Percentiles rank a stretch among this genome's conserved stretches.
Conservation (phyloP, 2,888 invertebrate genomes). For the Argynnis bischoffii region DNA sequence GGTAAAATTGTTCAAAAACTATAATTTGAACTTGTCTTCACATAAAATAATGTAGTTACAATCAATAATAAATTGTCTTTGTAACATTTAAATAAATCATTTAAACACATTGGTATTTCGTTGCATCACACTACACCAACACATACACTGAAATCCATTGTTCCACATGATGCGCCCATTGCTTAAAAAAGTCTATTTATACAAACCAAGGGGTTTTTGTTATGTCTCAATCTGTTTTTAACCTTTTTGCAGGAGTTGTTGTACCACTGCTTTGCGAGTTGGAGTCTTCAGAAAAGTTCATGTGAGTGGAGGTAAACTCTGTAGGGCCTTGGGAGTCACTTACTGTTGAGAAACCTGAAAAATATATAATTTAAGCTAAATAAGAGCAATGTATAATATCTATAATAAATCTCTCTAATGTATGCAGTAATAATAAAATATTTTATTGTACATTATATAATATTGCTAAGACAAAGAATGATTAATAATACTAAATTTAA, state of each 20-base stretch:
- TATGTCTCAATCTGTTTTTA: slow-evolving; percentile 87
- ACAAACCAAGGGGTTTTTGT: slow-evolving; percentile 15
- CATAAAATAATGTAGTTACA: slow-evolving; percentile 22
- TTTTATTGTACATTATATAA: background rate
- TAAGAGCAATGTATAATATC: background rate
- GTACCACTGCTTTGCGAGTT: slow-evolving; percentile 94
- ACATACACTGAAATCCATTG: slow-evolving; percentile 26
- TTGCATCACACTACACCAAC: slow-evolving; percentile 24
- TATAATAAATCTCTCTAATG: background rate
- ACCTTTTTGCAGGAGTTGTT: slow-evolving; percentile 85
- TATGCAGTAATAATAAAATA: no score
- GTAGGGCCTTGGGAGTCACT: slow-evolving; percentile 95
- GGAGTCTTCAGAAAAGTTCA: slow-evolving; percentile 95
- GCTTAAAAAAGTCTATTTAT: slow-evolving; percentile 11
- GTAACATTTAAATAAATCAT: slow-evolving; percentile 24
- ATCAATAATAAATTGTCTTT: slow-evolving; percentile 20
- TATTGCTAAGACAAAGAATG: background rate
- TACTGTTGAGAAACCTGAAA: slow-evolving; percentile 92
- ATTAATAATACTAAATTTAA: no score
- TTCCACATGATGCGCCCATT: slow-evolving; percentile 11
- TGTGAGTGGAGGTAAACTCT: slow-evolving; percentile 91
- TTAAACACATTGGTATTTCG: slow-evolving; percentile 16
- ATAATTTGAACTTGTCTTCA: slow-evolving; percentile 20
- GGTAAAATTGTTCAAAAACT: slow-evolving; percentile 10
- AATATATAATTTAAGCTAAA: background rate